Evolutionary conservation across 2,113 vertebrate species (phyloP).

Genomic region (Trochalopteron elliotii): DNA sequence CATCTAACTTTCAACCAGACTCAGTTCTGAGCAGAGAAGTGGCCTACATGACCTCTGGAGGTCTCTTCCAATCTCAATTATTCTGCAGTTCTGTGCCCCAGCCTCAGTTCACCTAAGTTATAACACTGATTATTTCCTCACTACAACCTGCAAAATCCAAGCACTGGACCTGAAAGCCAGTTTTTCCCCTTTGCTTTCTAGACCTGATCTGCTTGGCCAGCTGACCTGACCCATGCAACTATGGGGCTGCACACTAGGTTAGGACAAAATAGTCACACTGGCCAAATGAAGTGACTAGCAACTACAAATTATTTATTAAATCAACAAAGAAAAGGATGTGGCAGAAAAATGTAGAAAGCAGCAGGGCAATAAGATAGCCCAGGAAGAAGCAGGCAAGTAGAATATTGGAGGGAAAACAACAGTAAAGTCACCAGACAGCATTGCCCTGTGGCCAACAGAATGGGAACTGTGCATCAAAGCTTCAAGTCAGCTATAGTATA

Average conservation of each 20-base stretch:
- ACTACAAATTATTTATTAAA: neutral
- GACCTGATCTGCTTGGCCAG: neutral
- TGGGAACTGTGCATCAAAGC: neutral
- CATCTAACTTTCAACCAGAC: neutral
- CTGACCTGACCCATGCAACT: neutral
- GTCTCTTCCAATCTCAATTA: neutral
- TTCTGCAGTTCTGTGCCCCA: neutral
- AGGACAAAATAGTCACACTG: neutral
- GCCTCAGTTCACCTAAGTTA: neutral
- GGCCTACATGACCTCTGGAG: accelerated
- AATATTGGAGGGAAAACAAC: neutral
- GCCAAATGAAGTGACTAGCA: neutral
- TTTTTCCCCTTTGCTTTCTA: neutral
- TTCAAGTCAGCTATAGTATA: neutral
- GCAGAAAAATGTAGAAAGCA: neutral
- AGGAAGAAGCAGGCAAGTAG: neutral
- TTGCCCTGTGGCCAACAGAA: neutral
- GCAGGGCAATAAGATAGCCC: neutral
- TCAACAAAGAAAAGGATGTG: neutral
- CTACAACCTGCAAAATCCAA: neutral
- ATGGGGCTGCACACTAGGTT: neutral
- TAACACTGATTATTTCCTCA: neutral
- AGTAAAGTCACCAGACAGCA: neutral
- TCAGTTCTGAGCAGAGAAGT: neutral
- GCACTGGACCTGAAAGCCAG: neutral